These are phyloP conservation scores for Coreius guichenoti DNA, from an alignment of 2,797 vertebrate genomes.

Conservation along the genomic window DNA sequence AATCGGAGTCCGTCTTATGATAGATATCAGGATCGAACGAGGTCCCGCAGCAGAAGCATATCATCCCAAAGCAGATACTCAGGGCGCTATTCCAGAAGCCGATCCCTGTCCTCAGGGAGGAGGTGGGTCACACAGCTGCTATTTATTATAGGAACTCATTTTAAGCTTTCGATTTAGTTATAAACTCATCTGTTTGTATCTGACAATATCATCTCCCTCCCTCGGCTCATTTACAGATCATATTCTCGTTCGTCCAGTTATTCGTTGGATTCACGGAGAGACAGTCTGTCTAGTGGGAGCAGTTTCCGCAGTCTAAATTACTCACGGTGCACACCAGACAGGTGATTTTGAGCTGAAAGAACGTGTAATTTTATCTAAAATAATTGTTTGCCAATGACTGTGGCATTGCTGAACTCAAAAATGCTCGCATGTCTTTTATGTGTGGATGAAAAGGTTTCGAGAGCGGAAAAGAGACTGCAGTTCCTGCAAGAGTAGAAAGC, in stretches of 20 bases:
- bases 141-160: constrained; percentile 12
- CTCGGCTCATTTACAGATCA: constrained; percentile 76
- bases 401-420: neutral
- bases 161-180: neutral
- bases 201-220: neutral
- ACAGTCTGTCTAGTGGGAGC: constrained; percentile 82
- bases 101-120: constrained; percentile 85
- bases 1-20: constrained; percentile 17
- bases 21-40: constrained; percentile 70
- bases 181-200: neutral
- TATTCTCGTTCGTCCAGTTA: constrained; percentile 88
- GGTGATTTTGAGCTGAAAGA: constrained; percentile 74
- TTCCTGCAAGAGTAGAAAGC: constrained; percentile 79
- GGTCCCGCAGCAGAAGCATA: constrained; percentile 75
- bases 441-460: constrained; percentile 62
- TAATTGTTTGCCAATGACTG: neutral
- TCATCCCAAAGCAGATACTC: constrained; percentile 82
- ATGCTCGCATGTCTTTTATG: neutral
- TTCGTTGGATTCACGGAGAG: constrained; percentile 82
- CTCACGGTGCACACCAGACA: constrained; percentile 84
- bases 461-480: constrained; percentile 75
- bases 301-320: constrained; percentile 85
- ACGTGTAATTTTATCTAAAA: neutral
- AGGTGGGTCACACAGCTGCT: constrained; percentile 71
- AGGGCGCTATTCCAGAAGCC: constrained; percentile 82